Evolutionary conservation across 2,888 invertebrate genomes (phyloP), one percentile per base, ranked within the genome.

Genomic region (Dynastes maya): DNA sequence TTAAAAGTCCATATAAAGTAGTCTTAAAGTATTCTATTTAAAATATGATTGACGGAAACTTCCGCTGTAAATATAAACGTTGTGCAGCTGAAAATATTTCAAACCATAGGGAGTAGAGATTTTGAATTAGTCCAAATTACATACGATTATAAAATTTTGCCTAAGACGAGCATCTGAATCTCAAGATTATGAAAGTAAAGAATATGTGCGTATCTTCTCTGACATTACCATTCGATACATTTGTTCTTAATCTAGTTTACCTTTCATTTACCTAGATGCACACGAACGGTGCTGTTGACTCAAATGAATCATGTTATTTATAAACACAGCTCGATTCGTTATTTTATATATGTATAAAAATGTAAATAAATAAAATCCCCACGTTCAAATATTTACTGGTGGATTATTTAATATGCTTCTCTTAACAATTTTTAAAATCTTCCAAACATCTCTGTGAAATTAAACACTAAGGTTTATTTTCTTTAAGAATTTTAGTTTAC

Each of bases 401-500:
- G 16, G 55, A 55, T 55, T 55, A 55, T 55, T 55, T 55, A 55
- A 55, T 55, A 22, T 55, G 55, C 22, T 55, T 55, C 55, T 16
- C 22, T 55, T 55, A 22, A 55, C 22, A 55, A 55, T 55, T 22
- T 55, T 55, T 22, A 55, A 55, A 55, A 55, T 22, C 55, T 6
- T 55, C 55, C 22, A 55, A 55, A 55, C 22, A 55, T 55, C 22
- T 22, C 22, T 55, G 22, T 22, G 16, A 55, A 55, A 55, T 55
- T 55, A 55, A 55, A 55, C 55, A 55, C 22, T 55, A 22, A 22
- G 22, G 55, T 55, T 55, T 55, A 55, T 55, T 55, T 55, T 55
- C 55, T 55, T 55, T 55, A 22, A 22, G 55, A 22, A 55, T 55
- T 55, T 55, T 55, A 55, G 55, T 55, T 55, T 55, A 55, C 55